phyloP scores from a whole-genome alignment of 2,888 invertebrate species.

The Drosophila paranaensis region DNA sequence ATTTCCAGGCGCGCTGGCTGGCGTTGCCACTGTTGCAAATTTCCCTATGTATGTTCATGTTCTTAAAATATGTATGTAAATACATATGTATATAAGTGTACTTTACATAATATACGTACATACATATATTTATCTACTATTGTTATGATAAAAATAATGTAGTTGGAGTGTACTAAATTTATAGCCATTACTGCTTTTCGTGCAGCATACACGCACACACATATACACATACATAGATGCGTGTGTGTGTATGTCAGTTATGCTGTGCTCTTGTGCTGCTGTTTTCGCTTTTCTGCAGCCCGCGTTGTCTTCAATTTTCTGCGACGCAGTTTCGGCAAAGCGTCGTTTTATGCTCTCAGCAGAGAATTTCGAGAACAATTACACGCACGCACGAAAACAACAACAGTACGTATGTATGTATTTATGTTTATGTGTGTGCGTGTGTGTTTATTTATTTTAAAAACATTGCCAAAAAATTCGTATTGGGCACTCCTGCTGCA shows the following conservation, averaged over 20 bases:
- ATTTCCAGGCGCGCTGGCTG: constrained; percentile 16
- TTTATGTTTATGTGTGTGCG: too few species aligned
- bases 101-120: background rate
- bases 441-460: constrained; percentile 9
- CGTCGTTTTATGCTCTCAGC: constrained; percentile 35
- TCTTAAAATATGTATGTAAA: background rate
- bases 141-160: background rate
- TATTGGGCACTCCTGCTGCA: constrained; percentile 1
- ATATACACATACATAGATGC: background rate
- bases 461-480: constrained; percentile 38
- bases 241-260: background rate
- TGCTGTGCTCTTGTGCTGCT: constrained; percentile 20
- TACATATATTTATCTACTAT: background rate
- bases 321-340: constrained; percentile 72
- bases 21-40: constrained; percentile 39
- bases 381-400: constrained; percentile 40
- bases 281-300: constrained; percentile 26
- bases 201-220: background rate
- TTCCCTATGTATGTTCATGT: constrained; percentile 12
- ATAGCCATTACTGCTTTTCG: background rate
- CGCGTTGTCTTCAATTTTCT: constrained; percentile 39
- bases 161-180: background rate
- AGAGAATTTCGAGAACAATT: constrained; percentile 26
- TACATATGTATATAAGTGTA: too few species aligned
- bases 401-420: constrained; percentile 13